phyloP scores from a whole-genome alignment of 2,888 invertebrate genomes.

The Pyralis farinalis region DNA sequence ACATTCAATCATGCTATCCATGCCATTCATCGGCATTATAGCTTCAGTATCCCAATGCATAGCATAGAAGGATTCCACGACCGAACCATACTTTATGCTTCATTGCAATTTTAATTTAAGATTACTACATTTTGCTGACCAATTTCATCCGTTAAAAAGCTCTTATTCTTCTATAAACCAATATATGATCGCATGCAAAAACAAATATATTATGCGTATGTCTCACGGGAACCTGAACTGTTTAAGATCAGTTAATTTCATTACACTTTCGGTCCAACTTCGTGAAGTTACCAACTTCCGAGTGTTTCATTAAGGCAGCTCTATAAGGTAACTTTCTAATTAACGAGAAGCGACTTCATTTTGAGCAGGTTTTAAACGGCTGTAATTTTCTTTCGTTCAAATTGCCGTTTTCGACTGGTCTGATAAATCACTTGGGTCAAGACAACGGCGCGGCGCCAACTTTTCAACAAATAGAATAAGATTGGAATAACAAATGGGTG shows the following conservation, averaged over 20 bases:
- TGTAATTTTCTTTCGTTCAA: neutral
- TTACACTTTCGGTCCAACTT: neutral
- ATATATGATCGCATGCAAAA: neutral
- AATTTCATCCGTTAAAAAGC: no score
- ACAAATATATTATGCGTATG: neutral
- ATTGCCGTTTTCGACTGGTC: neutral
- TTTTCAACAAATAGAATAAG: conserved; percentile 9
- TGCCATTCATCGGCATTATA: no score
- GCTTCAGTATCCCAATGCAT: no score
- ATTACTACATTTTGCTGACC: no score
- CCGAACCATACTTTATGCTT: no score
- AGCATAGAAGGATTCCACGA: no score
- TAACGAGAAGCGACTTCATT: conserved; percentile 1
- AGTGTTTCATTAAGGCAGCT: neutral
- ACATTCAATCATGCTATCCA: no score
- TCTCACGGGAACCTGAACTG: neutral
- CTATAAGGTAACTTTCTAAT: conserved; percentile 1
- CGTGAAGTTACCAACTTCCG: neutral
- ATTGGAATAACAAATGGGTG: conserved; percentile 5
- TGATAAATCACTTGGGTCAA: conserved; percentile 4
- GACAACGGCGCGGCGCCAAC: conserved; percentile 1
- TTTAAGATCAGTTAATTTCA: conserved; percentile 1
- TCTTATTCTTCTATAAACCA: neutral
- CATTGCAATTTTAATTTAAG: no score
- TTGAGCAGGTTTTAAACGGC: neutral